Percentiles rank a stretch among this genome's conserved stretches.
These are phyloP conservation scores for Antheraea yamamai DNA, from an alignment of 2,888 invertebrate genomes.

Conservation along the genomic window DNA sequence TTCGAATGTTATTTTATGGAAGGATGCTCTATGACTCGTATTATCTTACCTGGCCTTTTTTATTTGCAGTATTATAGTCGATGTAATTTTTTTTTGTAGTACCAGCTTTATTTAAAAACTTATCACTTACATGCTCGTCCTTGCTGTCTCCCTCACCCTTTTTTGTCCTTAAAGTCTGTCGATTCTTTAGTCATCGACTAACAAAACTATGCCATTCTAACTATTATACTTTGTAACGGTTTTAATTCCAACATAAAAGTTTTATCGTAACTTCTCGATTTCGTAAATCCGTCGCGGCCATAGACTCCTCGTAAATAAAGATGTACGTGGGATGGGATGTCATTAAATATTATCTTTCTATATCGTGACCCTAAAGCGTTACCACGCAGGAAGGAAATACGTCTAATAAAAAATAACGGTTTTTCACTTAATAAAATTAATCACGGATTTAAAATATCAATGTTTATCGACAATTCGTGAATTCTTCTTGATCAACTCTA, in stretches of 20 bases:
- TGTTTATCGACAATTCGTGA: background rate
- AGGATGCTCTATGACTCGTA: too few species aligned
- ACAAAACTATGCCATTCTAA: background rate
- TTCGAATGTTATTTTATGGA: too few species aligned
- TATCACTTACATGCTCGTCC: background rate
- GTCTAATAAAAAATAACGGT: conserved; percentile 20
- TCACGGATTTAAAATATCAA: conserved; percentile 12
- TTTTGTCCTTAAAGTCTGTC: background rate
- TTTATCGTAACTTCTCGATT: conserved; percentile 3
- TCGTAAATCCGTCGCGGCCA: conserved; percentile 9
- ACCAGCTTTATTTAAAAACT: background rate
- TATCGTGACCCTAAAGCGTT: conserved; percentile 11
- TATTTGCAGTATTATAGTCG: too few species aligned
- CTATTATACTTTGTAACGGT: background rate
- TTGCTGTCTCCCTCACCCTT: background rate
- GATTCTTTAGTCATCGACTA: background rate
- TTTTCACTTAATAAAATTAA: conserved; percentile 7
- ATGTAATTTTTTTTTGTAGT: too few species aligned
- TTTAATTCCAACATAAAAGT: background rate
- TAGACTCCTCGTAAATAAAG: conserved; percentile 3
- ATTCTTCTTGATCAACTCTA: too few species aligned
- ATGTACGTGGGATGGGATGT: conserved; percentile 11
- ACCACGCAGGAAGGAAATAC: conserved; percentile 17
- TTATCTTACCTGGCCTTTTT: too few species aligned
- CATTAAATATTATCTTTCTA: conserved; percentile 8